These are phyloP conservation scores for Podarcis lilfordi DNA, from an alignment of 2,797 vertebrate species.

Conservation along the genomic window DNA sequence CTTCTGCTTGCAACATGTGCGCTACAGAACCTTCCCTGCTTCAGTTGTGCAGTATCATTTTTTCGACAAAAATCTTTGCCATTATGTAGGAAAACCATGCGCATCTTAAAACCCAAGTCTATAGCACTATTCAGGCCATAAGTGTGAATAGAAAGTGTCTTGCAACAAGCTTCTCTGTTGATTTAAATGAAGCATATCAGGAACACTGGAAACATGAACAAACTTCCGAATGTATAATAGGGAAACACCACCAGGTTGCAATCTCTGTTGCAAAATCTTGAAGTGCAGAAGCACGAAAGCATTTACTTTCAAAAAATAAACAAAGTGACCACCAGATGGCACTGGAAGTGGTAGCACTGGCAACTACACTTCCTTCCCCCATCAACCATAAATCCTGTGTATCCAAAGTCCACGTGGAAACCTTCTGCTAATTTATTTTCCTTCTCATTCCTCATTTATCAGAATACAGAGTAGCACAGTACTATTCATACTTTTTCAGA, in stretches of 20 bases:
- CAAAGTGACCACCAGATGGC: background rate
- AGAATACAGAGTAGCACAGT: no score
- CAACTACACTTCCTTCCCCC: background rate
- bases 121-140: background rate
- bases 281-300: background rate
- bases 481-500: no score
- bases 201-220: background rate
- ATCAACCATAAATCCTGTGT: background rate
- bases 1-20: background rate
- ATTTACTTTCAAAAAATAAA: background rate
- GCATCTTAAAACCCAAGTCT: background rate
- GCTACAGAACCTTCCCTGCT: background rate
- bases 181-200: background rate
- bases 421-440: background rate
- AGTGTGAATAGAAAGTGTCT: background rate
- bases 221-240: background rate
- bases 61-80: background rate
- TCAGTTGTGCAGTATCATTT: background rate
- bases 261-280: background rate
- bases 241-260: background rate
- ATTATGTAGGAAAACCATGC: background rate
- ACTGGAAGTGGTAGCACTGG: background rate
- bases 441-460: background rate
- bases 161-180: background rate
- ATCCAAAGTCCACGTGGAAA: background rate